Evolutionary conservation across 2,888 invertebrate genomes (phyloP).

Genomic region (Andrena fulva): DNA sequence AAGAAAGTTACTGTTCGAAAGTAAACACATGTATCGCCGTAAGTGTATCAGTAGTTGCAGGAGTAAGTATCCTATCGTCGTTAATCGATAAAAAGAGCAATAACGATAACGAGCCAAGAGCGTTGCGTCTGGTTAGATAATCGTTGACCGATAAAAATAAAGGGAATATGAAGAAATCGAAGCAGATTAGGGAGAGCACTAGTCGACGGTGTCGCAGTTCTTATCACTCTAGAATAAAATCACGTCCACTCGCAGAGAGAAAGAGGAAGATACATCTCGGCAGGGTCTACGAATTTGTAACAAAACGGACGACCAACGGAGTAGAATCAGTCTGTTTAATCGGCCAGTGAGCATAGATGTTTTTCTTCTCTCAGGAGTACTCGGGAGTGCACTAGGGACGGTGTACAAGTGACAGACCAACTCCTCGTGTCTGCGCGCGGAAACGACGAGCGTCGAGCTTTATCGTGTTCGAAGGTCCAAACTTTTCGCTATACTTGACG

Average conservation of each 20-base stretch:
- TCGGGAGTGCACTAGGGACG: conserved; percentile 17
- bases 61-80: conserved; percentile 32
- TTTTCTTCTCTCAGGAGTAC: conserved; percentile 56
- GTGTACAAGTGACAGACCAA: conserved; percentile 25
- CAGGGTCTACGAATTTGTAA: conserved; percentile 55
- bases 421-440: conserved; percentile 28
- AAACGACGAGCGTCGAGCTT: conserved; percentile 35
- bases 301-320: conserved; percentile 39
- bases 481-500: conserved; percentile 25
- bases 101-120: conserved; percentile 27
- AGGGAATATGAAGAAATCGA: background rate
- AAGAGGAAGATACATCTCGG: background rate
- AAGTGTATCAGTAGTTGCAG: conserved; percentile 45
- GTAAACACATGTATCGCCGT: conserved; percentile 50
- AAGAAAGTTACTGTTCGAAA: conserved; percentile 47
- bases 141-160: conserved; percentile 29
- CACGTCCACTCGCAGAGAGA: background rate
- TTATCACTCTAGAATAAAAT: conserved; percentile 18
- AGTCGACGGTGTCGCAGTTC: conserved; percentile 22
- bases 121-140: conserved; percentile 29
- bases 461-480: conserved; percentile 50
- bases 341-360: conserved; percentile 42
- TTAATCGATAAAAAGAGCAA: conserved; percentile 41
- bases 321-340: conserved; percentile 31
- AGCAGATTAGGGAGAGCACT: conserved; percentile 2